Evolutionary conservation across 2,113 vertebrate species (phyloP).

Genomic region (Cyprinus carpio): DNA sequence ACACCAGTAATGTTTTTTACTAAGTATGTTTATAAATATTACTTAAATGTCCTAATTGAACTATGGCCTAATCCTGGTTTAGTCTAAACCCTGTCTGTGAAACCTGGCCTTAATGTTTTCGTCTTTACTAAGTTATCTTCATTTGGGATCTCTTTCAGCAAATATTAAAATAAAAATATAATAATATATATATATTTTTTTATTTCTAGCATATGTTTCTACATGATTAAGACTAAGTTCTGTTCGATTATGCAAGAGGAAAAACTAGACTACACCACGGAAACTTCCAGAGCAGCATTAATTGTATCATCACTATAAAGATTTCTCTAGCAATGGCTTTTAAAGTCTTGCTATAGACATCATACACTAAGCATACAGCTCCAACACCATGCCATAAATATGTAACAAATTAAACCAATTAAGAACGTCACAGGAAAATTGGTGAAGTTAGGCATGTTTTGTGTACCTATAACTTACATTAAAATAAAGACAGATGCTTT

Average conservation of each 20-base stretch:
- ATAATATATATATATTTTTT: too few species aligned
- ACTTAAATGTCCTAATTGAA: too few species aligned
- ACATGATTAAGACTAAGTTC: too few species aligned
- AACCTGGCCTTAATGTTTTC: too few species aligned
- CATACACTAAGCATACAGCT: conserved; percentile 38
- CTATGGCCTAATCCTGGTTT: too few species aligned
- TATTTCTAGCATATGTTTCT: too few species aligned
- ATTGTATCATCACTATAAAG: neutral
- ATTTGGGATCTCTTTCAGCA: too few species aligned
- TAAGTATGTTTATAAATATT: too few species aligned
- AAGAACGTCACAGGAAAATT: conserved; percentile 59
- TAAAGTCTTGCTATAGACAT: conserved; percentile 11
- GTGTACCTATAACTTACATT: conserved; percentile 62
- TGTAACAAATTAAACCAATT: conserved; percentile 55
- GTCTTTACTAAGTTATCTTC: too few species aligned
- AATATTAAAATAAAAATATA: too few species aligned
- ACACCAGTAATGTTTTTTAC: too few species aligned
- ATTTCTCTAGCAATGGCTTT: neutral
- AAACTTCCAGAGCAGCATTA: neutral
- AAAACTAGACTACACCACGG: neutral
- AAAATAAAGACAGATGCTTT: conserved; percentile 69
- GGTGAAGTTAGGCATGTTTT: conserved; percentile 66
- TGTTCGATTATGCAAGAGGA: neutral
- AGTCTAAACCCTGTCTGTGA: too few species aligned
- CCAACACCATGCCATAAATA: conserved; percentile 46